These are phyloP conservation scores for Carcina quercana DNA, from an alignment of 2,888 invertebrate species.

Conservation along the genomic window DNA sequence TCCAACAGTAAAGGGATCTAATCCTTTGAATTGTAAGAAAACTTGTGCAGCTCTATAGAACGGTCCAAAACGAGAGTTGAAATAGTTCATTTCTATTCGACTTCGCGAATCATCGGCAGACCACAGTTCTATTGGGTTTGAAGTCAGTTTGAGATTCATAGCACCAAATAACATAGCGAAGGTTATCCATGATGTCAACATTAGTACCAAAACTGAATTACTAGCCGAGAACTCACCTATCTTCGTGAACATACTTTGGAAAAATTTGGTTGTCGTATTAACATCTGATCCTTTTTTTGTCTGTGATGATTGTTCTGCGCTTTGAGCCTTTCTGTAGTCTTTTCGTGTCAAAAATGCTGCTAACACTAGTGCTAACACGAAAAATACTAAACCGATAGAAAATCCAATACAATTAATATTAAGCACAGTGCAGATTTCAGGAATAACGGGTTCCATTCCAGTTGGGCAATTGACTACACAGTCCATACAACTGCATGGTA, in stretches of 20 bases:
- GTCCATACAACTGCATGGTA: conserved; percentile 86
- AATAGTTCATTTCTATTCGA: conserved; percentile 89
- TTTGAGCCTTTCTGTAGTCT: conserved; percentile 20
- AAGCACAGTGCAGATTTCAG: conserved; percentile 70
- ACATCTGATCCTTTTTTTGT: conserved; percentile 16
- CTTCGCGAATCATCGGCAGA: conserved; percentile 87
- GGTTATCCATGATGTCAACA: conserved; percentile 74
- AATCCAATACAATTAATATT: conserved; percentile 79
- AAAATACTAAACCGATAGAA: conserved; percentile 72
- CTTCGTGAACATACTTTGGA: conserved; percentile 42
- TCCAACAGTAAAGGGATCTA: conserved; percentile 47
- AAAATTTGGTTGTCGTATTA: conserved; percentile 31
- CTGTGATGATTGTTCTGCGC: conserved; percentile 7
- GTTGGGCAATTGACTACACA: conserved; percentile 78
- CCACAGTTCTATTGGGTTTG: conserved; percentile 96
- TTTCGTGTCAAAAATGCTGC: conserved; percentile 38
- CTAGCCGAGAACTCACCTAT: conserved; percentile 77
- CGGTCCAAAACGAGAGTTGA: conserved; percentile 89
- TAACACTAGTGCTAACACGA: conserved; percentile 47
- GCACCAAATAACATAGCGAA: conserved; percentile 81
- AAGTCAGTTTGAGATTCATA: conserved; percentile 79
- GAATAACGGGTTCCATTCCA: conserved; percentile 48
- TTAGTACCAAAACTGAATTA: conserved; percentile 77
- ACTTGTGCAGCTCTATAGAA: conserved; percentile 94
- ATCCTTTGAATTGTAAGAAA: conserved; percentile 80